A percentile compares a stretch with the other conserved stretches of the same genome.
Conservation (phyloP, 2,888 invertebrate genomes). For the Diplazon laetatorius region DNA sequence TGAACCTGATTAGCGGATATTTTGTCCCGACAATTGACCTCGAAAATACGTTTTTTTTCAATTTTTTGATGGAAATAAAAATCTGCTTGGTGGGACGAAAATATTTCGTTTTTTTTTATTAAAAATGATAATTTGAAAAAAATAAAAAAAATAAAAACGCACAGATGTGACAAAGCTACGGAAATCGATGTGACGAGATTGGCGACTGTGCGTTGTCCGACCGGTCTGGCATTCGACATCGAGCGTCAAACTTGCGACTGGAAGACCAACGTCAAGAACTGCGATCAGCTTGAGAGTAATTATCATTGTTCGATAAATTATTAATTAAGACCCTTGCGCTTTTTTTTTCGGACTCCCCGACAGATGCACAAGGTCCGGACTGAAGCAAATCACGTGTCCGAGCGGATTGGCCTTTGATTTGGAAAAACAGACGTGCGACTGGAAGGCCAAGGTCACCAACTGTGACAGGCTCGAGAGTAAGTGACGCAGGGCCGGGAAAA, state of each 20-base stretch:
- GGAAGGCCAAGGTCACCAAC: conserved; percentile 98
- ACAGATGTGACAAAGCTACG: conserved; percentile 95
- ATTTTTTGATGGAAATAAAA: too few relatives aligned
- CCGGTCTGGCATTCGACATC: conserved; percentile 96
- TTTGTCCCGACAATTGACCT: too few relatives aligned
- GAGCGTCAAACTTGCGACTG: conserved; percentile 97
- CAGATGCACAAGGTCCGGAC: conserved; percentile 97
- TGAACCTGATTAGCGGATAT: too few relatives aligned
- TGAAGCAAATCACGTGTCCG: conserved; percentile 98
- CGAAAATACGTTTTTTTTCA: not conserved
- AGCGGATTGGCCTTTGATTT: conserved; percentile 98
- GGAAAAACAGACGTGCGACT: conserved; percentile 99
- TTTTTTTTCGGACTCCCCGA: conserved; percentile 86
- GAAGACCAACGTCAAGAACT: conserved; percentile 98
- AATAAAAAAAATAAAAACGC: not conserved
- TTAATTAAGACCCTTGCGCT: conserved; percentile 80
- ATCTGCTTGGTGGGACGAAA: too few relatives aligned
- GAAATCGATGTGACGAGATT: conserved; percentile 94
- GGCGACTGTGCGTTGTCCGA: conserved; percentile 94
- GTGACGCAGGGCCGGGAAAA: conserved; percentile 84
- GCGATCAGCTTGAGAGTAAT: conserved; percentile 97
- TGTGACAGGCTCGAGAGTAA: conserved; percentile 98
- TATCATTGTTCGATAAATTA: conserved; percentile 65
- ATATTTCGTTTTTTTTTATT: too few relatives aligned
- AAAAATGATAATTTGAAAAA: not conserved